Evolutionary conservation across 1,140 invertebrate genomes (phyloP).

Genomic region (Drosophila carrolli): DNA sequence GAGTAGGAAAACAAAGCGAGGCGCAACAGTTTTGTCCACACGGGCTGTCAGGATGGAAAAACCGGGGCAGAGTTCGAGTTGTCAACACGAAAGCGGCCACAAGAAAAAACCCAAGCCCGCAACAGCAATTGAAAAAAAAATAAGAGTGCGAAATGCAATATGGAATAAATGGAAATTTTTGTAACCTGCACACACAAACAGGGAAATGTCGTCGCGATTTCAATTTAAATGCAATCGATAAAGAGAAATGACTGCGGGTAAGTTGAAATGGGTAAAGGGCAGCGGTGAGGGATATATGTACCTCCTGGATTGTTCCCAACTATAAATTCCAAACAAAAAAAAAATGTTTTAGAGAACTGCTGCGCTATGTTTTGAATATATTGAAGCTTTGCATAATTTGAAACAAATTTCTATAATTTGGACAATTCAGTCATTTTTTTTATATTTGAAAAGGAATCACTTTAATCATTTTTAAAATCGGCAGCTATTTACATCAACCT

Average conservation of each 20-base stretch:
- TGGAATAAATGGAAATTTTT: slow-evolving; percentile 49
- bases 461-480: no score
- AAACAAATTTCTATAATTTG: no score
- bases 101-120: slow-evolving; percentile 48
- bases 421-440: background rate
- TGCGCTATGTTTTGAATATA: background rate
- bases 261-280: background rate
- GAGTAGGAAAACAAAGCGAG: slow-evolving; percentile 56
- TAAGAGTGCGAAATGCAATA: slow-evolving; percentile 50
- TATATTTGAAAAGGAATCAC: no score
- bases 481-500: no score
- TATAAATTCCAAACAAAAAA: background rate
- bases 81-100: slow-evolving; percentile 31
- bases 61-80: slow-evolving; percentile 22
- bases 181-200: slow-evolving; percentile 25
- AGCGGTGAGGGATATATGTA: background rate
- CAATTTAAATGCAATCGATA: slow-evolving; percentile 55
- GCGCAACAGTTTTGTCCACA: slow-evolving; percentile 76
- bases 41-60: slow-evolving; percentile 16
- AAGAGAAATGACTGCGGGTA: slow-evolving; percentile 36
- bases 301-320: slow-evolving; percentile 13
- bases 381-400: background rate
- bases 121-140: slow-evolving; percentile 22
- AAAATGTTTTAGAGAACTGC: background rate
- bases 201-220: slow-evolving; percentile 50